Percentiles rank a stretch among this genome's conserved stretches.
Conservation (phyloP, 2,797 vertebrate genomes). For the Alosa sapidissima region DNA sequence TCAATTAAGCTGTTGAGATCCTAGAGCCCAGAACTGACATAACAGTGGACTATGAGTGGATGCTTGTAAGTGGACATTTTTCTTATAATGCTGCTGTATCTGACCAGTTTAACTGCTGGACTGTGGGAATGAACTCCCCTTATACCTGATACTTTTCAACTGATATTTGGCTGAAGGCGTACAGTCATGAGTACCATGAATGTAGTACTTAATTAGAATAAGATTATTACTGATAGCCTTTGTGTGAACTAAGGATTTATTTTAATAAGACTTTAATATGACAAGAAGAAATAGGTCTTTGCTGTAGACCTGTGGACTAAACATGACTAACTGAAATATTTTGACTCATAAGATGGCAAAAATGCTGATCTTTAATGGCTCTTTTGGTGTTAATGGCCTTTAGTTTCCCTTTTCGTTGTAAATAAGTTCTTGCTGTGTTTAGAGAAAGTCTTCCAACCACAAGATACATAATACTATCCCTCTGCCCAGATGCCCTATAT, state of each 20-base stretch:
- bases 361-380: neutral
- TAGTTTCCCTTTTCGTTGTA: no score
- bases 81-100: neutral
- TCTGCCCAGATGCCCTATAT: no score
- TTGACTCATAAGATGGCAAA: neutral
- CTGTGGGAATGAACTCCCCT: neutral
- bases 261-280: neutral
- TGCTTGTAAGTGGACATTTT: neutral
- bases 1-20: constrained; percentile 63
- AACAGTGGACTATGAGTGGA: neutral
- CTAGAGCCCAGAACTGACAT: neutral
- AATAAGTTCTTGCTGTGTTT: neutral
- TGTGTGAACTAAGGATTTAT: neutral
- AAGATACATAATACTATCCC: no score
- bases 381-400: neutral
- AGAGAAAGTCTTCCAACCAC: no score
- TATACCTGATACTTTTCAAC: neutral
- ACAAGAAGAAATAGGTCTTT: neutral
- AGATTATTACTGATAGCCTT: neutral
- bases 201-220: neutral
- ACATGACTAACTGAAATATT: neutral
- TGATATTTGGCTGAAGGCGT: neutral
- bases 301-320: neutral
- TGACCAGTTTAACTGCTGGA: neutral
- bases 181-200: neutral